Base-by-base conservation (phyloP, 2,888 invertebrate species). In the Oligia fasciuncula region DNA sequence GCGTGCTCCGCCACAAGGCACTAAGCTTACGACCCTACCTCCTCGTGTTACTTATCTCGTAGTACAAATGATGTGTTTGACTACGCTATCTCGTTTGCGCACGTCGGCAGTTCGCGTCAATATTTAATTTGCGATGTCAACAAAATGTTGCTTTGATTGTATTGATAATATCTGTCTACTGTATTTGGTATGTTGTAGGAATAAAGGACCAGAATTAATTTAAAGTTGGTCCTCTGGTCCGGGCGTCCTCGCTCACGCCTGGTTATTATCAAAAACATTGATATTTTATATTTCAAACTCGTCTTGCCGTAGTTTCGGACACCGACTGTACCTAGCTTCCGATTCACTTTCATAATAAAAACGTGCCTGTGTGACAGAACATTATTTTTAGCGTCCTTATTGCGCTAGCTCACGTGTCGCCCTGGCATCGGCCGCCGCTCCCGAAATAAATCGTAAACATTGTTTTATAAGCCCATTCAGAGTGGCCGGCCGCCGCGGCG, bases 361-460 rank as follows among this genome's bases (percentile, higher is more conserved):
- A 74, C 82, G 75, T 73, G 79, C 14, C 17, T 76, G 46, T 63
- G 67, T 78, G 65, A 76, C 80, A 54, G 14, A 77, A 68, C 35
- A 49, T 46, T 88, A 88, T 88, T 79, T 86, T 86, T 87, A 87
- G 88, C 87, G 67, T 75, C 83, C 88, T 84, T 89, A 84, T 87
- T 91, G 90, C 88, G 88, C 88, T 88, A 86, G 85, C 81, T 84
- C 79, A 82, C 87, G 80, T 79, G 87, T 77, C 74, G 70, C 79
- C 85, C 90, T 87, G 91, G 88, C 91, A 88, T 70, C 82, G 77
- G 49, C 76, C 86, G 86, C 88, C 76, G 66, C 49, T 85, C 83
- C 89, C 87, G 76, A 91, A 91, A 92, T 92, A 92, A 85, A 87
- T 81, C 75, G 80, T 89, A 90, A 90, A 91, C 90, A 87, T 81